Base-by-base conservation (phyloP, 2,797 vertebrate species). In the Atherinosoma microstoma region DNA sequence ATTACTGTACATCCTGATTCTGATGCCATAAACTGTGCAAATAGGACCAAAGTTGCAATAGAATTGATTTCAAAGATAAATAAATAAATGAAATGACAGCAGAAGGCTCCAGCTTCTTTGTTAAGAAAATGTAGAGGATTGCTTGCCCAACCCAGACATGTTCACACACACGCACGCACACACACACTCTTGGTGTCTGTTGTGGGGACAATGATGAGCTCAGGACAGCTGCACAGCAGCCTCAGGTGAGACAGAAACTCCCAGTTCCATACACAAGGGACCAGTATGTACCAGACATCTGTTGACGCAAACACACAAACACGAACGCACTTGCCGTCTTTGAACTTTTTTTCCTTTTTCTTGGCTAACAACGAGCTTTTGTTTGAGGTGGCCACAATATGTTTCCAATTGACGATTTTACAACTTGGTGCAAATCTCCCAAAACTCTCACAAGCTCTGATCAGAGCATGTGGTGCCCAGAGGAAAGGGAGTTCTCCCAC, bases 151-250 rank as follows among this genome's bases (percentile, higher is more conserved):
- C n/a, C 49, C 58, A 68, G 40, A 56, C 38, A 42, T 47, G 47
- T 18, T 38, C 49, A 57, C 34, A 63, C 30, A 51, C 66, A 64
- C 53, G 47, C 54, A 78, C 67, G 75, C 64, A 54, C 58, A 34
- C 51, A 54, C 78, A 73, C 53, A 49, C 70, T 12, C 54, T 8
- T 32, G 0, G 64, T 79, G 64, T 86, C 70, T 86, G 79, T 83
- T 53, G 76, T 71, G 80, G 90, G 89, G 91, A 91, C 88, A 85
- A 80, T 53, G 84, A 85, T 91, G 80, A 82, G 87, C 88, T 87
- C 87, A 87, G 92, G 92, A 94, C 93, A 94, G 91, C 91, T 94
- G 93, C 84, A 91, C 90, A 73, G 83, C 87, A 90, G 93, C 94
- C 94, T 91, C 92, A 94, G 94, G 94, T 94, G 94, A 92, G 87